Evolutionary conservation across 2,113 vertebrate genomes (phyloP).

Genomic region (Lagopus leucura): DNA sequence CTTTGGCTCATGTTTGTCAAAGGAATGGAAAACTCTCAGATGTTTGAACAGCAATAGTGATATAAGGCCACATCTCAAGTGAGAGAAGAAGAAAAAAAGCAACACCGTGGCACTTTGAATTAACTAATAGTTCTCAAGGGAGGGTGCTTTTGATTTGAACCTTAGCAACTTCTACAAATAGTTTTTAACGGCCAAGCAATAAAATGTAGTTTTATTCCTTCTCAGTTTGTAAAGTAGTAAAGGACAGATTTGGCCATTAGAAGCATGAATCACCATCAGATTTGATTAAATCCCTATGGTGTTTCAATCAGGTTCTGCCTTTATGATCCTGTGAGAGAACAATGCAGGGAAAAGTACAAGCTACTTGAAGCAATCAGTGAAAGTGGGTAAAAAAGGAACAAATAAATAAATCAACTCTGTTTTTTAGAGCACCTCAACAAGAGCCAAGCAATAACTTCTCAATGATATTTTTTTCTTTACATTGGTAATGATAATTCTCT

Average conservation of each 20-base stretch:
- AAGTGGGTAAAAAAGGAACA: background rate
- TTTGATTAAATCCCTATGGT: slow-evolving; percentile 64
- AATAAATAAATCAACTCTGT: background rate
- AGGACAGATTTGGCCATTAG: slow-evolving; percentile 44
- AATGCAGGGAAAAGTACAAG: background rate
- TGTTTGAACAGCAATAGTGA: slow-evolving; percentile 71
- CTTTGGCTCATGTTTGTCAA: slow-evolving; percentile 85
- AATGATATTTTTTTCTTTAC: background rate
- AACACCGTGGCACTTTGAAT: slow-evolving; percentile 61
- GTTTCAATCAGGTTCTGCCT: slow-evolving; percentile 18
- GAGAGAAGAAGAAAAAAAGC: slow-evolving; percentile 45
- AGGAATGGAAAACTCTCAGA: slow-evolving; percentile 79
- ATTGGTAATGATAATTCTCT: slow-evolving; percentile 31
- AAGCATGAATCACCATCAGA: slow-evolving; percentile 53
- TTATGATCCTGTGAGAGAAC: slow-evolving; percentile 13
- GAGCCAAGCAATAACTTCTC: slow-evolving; percentile 37
- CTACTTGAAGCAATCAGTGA: background rate
- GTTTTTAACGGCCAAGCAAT: slow-evolving; percentile 73
- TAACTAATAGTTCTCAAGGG: slow-evolving; percentile 76
- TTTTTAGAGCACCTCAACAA: background rate
- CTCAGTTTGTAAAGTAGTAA: slow-evolving; percentile 70
- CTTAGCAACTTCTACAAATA: slow-evolving; percentile 79
- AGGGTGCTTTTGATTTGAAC: slow-evolving; percentile 74
- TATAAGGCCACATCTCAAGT: slow-evolving; percentile 72
- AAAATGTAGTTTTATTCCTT: slow-evolving; percentile 69